Conservation (phyloP, 2,888 invertebrate genomes). For the Nemapogon koenigi region DNA sequence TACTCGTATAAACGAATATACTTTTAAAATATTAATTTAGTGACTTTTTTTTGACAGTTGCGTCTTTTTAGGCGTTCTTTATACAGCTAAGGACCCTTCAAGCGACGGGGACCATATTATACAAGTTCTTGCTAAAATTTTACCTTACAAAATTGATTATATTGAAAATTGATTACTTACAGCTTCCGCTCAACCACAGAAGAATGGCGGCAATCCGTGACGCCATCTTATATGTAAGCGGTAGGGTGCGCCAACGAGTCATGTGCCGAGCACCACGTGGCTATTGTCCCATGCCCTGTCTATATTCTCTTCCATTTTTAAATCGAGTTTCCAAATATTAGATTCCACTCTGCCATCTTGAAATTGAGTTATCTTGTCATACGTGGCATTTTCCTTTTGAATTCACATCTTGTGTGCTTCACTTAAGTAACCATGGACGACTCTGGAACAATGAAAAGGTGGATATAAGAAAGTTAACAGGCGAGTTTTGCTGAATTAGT, state of each 20-base stretch:
- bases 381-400: background rate
- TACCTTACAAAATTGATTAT: background rate
- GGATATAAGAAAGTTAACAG: too few species aligned
- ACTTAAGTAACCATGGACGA: constrained; percentile 1
- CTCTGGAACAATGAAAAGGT: constrained; percentile 5
- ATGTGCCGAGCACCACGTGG: constrained; percentile 35
- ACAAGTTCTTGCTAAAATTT: background rate
- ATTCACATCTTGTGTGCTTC: constrained; percentile 2
- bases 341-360: constrained; percentile 27
- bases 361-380: constrained; percentile 24
- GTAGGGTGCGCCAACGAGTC: constrained; percentile 30
- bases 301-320: constrained; percentile 39
- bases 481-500: too few species aligned
- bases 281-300: constrained; percentile 28
- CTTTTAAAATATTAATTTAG: too few species aligned
- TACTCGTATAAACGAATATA: too few species aligned
- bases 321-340: constrained; percentile 26
- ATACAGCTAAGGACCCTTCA: too few species aligned
- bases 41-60: too few species aligned
- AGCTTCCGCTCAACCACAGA: constrained; percentile 54
- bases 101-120: too few species aligned
- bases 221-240: constrained; percentile 36
- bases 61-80: too few species aligned
- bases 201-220: constrained; percentile 43
- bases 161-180: constrained; percentile 27